Evolutionary conservation across 2,888 invertebrate genomes (phyloP), one percentile per base, ranked within the genome.

Genomic region (Vanessa cardui): DNA sequence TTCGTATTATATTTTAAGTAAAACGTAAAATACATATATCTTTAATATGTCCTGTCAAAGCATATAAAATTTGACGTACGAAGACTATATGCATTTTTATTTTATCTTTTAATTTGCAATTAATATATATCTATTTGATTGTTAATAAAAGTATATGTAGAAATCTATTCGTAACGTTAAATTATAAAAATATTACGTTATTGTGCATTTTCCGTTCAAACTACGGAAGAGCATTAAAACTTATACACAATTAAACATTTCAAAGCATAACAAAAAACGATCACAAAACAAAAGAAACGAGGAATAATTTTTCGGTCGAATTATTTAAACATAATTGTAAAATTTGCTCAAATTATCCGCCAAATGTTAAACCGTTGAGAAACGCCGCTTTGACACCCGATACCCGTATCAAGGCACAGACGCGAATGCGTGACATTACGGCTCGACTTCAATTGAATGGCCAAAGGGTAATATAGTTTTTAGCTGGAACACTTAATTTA

Each of bases 281-380:
- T 2, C 31, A 54, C 16, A 33, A 39, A 56, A 39, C 16, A 20
- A 49, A 20, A 9, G n/a, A 6, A 20, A 18, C 18, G 18, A n/a
- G 18, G 18, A 56, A 33, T 18, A 52, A 60, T 64, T 54, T 60
- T 65, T 56, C 54, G 62, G 33, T 56, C 20, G 82, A 84, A 83
- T 85, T 86, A 85, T 86, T 86, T 84, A 54, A 65, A 39, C 21
- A 46, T 54, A 61, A 65, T 65, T 60, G 46, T 61, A 46, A 84
- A 88, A 86, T 81, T 80, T 79, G 78, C 78, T 74, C 83, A 86
- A 89, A 89, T 90, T 88, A 88, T 87, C 76, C 84, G 87, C 81
- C 81, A 80, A 80, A 85, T 81, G 73, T 78, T 79, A 47, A 49
- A 74, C 72, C 72, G 77, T 62, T 72, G 71, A 71, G 72, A 73